Conservation (phyloP, 1,140 invertebrate genomes). For the Papilio polytes region DNA sequence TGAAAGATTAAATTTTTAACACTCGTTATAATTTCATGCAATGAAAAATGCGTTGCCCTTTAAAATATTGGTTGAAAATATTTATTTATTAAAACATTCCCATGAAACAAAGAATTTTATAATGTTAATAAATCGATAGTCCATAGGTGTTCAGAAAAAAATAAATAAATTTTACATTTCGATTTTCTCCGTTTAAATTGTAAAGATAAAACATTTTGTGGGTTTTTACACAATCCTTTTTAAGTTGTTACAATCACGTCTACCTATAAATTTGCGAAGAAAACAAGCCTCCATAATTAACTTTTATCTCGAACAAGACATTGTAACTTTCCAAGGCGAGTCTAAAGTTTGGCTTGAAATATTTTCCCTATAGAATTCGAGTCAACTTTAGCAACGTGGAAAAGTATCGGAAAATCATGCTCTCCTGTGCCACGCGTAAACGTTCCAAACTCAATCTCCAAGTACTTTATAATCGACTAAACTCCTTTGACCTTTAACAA, state of each 20-base stretch:
- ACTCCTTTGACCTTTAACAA: constrained; percentile 70
- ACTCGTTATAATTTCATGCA: no score
- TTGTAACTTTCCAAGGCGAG: constrained; percentile 43
- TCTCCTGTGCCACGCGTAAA: constrained; percentile 50
- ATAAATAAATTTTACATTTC: not conserved
- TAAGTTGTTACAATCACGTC: not conserved
- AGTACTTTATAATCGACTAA: constrained; percentile 70
- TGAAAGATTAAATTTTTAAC: no score
- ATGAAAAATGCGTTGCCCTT: no score
- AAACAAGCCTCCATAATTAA: constrained; percentile 11
- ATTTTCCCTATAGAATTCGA: constrained; percentile 43
- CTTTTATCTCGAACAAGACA: constrained; percentile 41
- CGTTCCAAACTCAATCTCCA: constrained; percentile 59
- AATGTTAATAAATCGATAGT: no score
- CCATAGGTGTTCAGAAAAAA: no score
- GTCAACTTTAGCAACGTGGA: constrained; percentile 37
- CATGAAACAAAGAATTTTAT: no score
- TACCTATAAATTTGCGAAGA: constrained; percentile 2
- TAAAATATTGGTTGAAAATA: no score
- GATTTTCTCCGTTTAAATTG: not conserved
- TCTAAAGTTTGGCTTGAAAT: constrained; percentile 47
- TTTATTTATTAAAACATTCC: no score
- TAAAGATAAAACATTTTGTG: not conserved
- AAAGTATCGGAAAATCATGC: constrained; percentile 53
- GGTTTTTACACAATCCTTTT: not conserved